Evolutionary conservation across 2,113 vertebrate genomes (phyloP).

Genomic region (Rissa tridactyla): DNA sequence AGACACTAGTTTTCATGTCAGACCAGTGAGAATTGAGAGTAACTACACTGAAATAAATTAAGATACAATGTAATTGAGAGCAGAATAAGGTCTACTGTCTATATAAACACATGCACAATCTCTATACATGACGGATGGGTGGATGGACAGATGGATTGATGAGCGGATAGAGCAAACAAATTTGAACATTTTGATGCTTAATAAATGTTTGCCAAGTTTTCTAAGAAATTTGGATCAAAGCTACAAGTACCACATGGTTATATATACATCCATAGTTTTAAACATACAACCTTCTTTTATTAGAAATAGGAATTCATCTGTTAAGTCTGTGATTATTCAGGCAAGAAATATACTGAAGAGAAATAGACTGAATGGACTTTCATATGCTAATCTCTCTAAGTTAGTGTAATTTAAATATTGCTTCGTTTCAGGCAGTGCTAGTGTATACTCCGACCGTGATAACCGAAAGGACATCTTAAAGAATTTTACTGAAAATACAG

Average conservation of each 20-base stretch:
- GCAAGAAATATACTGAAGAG: not conserved
- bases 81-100: not conserved
- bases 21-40: not conserved
- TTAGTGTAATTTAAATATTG: not conserved
- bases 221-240: not conserved
- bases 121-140: rapidly evolving
- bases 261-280: not conserved
- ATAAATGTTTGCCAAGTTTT: not conserved
- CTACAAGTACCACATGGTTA: not conserved
- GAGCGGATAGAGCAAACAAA: not conserved
- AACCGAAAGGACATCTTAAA: not conserved
- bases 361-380: not conserved
- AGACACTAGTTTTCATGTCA: not conserved
- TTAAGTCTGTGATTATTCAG: not conserved
- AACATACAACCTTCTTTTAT: not conserved
- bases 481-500: not conserved
- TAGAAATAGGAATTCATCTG: not conserved
- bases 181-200: not conserved
- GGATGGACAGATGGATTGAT: not conserved
- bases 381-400: not conserved
- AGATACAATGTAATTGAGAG: not conserved
- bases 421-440: rapidly evolving
- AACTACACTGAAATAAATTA: not conserved
- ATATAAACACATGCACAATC: not conserved
- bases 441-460: not conserved